Percentiles rank a stretch among this genome's conserved stretches.
Conservation (phyloP, 2,888 invertebrate genomes). For the Ophion costatus region DNA sequence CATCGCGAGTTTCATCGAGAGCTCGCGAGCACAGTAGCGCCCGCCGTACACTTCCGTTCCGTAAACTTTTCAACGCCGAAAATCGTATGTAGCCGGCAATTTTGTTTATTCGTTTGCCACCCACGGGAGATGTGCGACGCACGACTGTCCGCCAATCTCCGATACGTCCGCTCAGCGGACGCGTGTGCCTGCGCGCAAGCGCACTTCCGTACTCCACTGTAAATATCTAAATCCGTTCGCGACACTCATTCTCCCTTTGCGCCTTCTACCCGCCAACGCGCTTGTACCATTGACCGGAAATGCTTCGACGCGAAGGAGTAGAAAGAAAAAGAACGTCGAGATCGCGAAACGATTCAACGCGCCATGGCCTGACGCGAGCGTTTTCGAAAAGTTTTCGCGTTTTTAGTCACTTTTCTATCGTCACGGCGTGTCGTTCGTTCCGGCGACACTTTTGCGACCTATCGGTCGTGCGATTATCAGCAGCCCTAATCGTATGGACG, state of each 20-base stretch:
- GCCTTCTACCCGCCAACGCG: neutral
- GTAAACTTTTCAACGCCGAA: neutral
- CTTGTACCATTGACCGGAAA: slow-evolving; percentile 29
- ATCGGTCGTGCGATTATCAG: too few relatives aligned
- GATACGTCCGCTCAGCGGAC: neutral
- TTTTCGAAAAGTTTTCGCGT: too few relatives aligned
- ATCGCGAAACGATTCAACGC: neutral
- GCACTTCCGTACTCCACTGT: slow-evolving; percentile 17
- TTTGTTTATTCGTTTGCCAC: slow-evolving; percentile 7
- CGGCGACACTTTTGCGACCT: too few relatives aligned
- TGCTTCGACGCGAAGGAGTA: slow-evolving; percentile 21
- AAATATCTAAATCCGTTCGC: slow-evolving; percentile 54
- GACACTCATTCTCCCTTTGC: slow-evolving; percentile 51
- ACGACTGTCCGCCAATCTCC: neutral
- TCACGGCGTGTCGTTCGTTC: too few relatives aligned
- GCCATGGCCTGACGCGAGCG: neutral
- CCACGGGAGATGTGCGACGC: slow-evolving; percentile 7
- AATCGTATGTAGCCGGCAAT: slow-evolving; percentile 12
- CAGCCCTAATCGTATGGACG: too few relatives aligned
- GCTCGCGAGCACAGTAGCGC: slow-evolving; percentile 1
- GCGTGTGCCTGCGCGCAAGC: slow-evolving; percentile 17
- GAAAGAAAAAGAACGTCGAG: neutral
- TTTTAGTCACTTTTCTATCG: too few relatives aligned
- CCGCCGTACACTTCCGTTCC: slow-evolving; percentile 25
- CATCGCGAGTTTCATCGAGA: slow-evolving; percentile 8